Evolutionary conservation across 2,888 invertebrate genomes (phyloP).

Genomic region (Clostera curtula): DNA sequence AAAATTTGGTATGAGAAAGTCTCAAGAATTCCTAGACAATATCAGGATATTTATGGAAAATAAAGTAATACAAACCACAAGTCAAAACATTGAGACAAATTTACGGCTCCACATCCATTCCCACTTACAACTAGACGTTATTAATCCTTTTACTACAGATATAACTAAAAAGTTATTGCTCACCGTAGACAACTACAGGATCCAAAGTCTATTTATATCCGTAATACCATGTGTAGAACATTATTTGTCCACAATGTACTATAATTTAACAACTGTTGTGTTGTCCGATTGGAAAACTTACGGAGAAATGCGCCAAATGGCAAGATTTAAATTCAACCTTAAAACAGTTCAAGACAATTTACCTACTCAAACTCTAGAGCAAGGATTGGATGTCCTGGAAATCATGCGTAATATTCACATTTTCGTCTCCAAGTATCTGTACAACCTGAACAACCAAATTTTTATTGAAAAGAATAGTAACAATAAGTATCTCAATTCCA

Average conservation of each 20-base stretch:
- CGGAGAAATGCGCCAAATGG: conserved; percentile 96
- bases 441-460: conserved; percentile 97
- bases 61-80: conserved; percentile 80
- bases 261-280: conserved; percentile 97
- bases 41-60: conserved; percentile 65
- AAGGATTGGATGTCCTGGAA: conserved; percentile 96
- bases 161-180: conserved; percentile 79
- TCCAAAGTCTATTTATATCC: conserved; percentile 75
- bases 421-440: conserved; percentile 94
- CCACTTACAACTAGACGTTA: conserved; percentile 85
- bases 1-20: conserved; percentile 34
- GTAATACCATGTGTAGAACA: conserved; percentile 85
- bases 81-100: conserved; percentile 93
- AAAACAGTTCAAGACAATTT: conserved; percentile 92
- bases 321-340: conserved; percentile 86
- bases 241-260: conserved; percentile 95
- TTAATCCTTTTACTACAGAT: conserved; percentile 82
- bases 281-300: conserved; percentile 98
- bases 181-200: conserved; percentile 69
- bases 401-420: conserved; percentile 97
- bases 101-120: conserved; percentile 93
- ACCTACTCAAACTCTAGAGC: conserved; percentile 97
- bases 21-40: conserved; percentile 46
- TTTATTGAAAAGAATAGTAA: conserved; percentile 94
- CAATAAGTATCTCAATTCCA: conserved; percentile 95